Evolutionary conservation across 2,113 vertebrate species (phyloP), one percentile per base, ranked within the genome.

Genomic region (Sorex fumeus): DNA sequence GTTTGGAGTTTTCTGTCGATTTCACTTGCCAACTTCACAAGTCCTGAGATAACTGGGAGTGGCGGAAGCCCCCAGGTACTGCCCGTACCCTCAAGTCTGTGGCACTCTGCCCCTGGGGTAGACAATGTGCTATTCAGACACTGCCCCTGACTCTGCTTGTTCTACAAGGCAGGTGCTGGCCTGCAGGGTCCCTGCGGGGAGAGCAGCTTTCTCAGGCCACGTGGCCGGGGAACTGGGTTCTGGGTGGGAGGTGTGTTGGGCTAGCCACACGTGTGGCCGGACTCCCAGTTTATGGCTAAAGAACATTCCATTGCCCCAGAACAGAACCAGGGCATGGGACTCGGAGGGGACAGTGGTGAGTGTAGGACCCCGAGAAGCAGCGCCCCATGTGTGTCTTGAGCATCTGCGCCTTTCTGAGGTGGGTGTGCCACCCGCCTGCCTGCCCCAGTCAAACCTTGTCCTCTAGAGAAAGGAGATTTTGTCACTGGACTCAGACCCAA

Each of bases 401-500:
- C 16, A n/a, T 19, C 53, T 12, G 10, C 1, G 4, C 34, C 36
- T 36, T 12, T 71, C 45, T 8, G 25, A 71, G 79, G 70, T 23
- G 23, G 11, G 19, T 19, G 21, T 27, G 47, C 86, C 36, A 67
- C 47, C 72, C 86, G 1, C 67, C 40, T 21, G 4, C 43, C 66
- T 1, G 62, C 6, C 16, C 1, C 11, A 10, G 7, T 2, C 7
- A 18, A 47, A 6, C 84, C 79, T 6, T 4, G 57, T 89, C 62
- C 62, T 69, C 25, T 19, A n/a, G 3, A 4, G 40, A 89, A 81
- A 82, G 82, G 27, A 57, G 85, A 74, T 36, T 94, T 50, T 0
- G 13, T 64, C 80, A 78, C 57, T 92, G 86, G 79, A 75, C 76
- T 75, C 64, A 82, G 91, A 90, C 75, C 77, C 90, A 90, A 76